Evolutionary conservation across 2,113 vertebrate species (phyloP), one percentile per base, ranked within the genome.

Genomic region (Podarcis cretensis): DNA sequence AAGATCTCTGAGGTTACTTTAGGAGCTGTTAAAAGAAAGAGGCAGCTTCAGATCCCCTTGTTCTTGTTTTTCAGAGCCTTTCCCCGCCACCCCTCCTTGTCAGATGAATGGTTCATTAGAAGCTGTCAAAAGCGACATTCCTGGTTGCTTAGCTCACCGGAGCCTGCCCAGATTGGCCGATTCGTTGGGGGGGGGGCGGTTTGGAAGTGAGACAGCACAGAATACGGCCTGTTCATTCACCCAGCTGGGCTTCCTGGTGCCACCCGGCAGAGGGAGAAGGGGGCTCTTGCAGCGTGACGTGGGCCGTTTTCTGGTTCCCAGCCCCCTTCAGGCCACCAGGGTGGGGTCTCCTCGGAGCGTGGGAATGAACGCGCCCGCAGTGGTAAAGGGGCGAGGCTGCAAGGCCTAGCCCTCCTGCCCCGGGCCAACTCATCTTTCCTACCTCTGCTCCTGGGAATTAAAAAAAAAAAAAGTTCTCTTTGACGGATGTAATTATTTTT

Each of bases 71-170:
- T 75, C 63, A 57, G 69, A 90, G 80, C 88, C 48, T 14, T 27
- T 7, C 8, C 20, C n/a, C 14, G 25, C 76, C 23, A 4, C 75
- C n/a, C 48, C 27, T 54, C n/a, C 76, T 71, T n/a, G 21, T 83
- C 88, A 82, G 3, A 87, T 90, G 92, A 95, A 93, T 91, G 91
- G 89, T 89, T 95, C 88, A 21, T 92, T 95, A 92, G 92, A 94
- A 83, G 75, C 93, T 81, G 90, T 87, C 87, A 59, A 87, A 54
- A 82, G 87, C 93, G 35, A 91, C 95, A 95, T 96, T 96, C 93
- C 92, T 89, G 87, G 48, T 77, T 35, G 84, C 83, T 96, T 81
- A 95, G 89, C 75, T 96, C 96, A 96, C 87, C 89, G 81, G n/a
- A 3, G 23, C 35, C 81, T n/a, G 20, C 16, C 4, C 14, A 12